Evolutionary conservation across 2,113 vertebrate genomes (phyloP).

Genomic region (Condylura cristata): DNA sequence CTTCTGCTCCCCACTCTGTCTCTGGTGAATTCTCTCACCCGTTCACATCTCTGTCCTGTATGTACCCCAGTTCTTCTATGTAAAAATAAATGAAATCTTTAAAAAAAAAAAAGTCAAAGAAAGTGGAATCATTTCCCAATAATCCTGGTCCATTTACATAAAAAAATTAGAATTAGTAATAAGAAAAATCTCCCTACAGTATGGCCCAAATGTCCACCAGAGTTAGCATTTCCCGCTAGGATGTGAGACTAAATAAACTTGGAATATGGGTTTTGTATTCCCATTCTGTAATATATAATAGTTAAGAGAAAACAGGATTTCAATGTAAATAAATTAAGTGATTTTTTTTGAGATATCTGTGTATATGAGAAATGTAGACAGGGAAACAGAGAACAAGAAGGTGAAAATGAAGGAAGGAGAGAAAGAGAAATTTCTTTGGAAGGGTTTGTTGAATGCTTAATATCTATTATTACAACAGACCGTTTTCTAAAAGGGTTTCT

Average conservation of each 20-base stretch:
- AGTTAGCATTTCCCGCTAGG: not conserved
- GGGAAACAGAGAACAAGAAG: too few relatives aligned
- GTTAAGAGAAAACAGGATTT: not conserved
- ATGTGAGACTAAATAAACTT: not conserved
- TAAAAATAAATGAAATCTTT: too few relatives aligned
- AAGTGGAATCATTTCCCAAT: not conserved
- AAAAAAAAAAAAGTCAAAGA: not conserved
- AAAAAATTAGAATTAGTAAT: too few relatives aligned
- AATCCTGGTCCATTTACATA: not conserved
- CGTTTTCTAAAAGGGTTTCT: not conserved
- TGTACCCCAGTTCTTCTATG: too few relatives aligned
- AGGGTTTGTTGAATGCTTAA: not conserved
- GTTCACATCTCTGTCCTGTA: too few relatives aligned
- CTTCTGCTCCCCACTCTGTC: too few relatives aligned
- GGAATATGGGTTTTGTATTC: rapidly evolving
- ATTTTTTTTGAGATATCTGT: not conserved
- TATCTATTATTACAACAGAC: not conserved
- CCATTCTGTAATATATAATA: not conserved
- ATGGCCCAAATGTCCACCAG: not conserved
- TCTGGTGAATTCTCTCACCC: too few relatives aligned
- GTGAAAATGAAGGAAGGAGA: not conserved
- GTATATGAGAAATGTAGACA: not conserved
- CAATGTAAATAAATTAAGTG: not conserved
- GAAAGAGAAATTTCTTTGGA: not conserved
- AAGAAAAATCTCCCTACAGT: not conserved